Evolutionary conservation across 2,888 invertebrate species (phyloP).

Genomic region (Ophraella communa): DNA sequence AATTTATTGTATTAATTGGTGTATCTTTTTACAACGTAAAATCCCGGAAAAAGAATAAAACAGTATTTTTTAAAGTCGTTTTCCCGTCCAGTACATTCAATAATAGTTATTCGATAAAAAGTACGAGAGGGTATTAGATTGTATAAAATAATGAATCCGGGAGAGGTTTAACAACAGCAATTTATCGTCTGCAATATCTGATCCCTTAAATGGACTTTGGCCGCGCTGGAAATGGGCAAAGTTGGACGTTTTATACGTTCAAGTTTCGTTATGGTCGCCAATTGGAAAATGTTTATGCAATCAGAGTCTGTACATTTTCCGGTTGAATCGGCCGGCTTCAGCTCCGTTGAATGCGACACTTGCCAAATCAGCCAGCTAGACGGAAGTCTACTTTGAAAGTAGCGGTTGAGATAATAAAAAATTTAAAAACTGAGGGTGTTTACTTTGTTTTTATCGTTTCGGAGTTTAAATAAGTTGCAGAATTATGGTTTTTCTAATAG

Average conservation of each 20-base stretch:
- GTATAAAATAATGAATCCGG: conserved; percentile 45
- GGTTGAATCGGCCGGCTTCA: conserved; percentile 43
- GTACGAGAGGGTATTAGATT: conserved; percentile 33
- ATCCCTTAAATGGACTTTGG: conserved; percentile 47
- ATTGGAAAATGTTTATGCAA: conserved; percentile 52
- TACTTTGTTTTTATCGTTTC: neutral
- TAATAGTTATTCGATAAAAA: conserved; percentile 32
- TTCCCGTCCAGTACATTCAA: conserved; percentile 19
- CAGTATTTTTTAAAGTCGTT: conserved; percentile 5
- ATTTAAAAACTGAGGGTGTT: neutral
- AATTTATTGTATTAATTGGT: no score
- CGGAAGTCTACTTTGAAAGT: conserved; percentile 14
- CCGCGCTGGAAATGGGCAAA: conserved; percentile 46
- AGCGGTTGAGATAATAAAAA: neutral
- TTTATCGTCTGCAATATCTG: conserved; percentile 46
- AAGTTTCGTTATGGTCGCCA: conserved; percentile 48
- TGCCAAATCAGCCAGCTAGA: conserved; percentile 30
- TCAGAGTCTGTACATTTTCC: conserved; percentile 48
- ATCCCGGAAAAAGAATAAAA: neutral
- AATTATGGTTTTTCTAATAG: no score
- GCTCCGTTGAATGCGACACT: conserved; percentile 31
- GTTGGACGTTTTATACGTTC: conserved; percentile 47
- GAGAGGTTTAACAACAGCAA: conserved; percentile 41
- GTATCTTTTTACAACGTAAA: no score
- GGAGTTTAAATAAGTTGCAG: neutral